phyloP scores from a whole-genome alignment of 2,797 vertebrate species.

The Neoniphon sammara region DNA sequence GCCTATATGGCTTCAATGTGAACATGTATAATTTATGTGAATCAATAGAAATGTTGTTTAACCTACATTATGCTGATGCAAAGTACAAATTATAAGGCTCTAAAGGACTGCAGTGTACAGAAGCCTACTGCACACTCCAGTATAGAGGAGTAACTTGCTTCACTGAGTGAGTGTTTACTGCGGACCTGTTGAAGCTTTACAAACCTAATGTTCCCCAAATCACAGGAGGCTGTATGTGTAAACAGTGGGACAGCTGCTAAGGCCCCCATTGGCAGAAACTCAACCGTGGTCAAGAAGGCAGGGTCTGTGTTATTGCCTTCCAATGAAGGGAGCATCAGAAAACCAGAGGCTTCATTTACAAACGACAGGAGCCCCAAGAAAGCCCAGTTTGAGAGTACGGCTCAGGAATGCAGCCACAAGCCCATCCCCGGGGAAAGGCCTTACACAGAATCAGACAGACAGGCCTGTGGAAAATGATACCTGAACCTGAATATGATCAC shows the following conservation, averaged over 20 bases:
- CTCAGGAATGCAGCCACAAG: constrained; percentile 72
- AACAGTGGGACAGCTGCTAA: constrained; percentile 80
- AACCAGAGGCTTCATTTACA: constrained; percentile 64
- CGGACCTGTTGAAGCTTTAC: constrained; percentile 75
- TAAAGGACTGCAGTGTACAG: constrained; percentile 54
- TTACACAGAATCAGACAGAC: constrained; percentile 59
- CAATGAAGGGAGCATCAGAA: constrained; percentile 81
- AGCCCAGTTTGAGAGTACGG: constrained; percentile 75
- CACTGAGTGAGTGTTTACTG: constrained; percentile 70
- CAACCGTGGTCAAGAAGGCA: constrained; percentile 76
- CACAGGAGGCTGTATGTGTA: constrained; percentile 76
- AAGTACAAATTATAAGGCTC: constrained; percentile 65
- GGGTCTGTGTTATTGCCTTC: constrained; percentile 75
- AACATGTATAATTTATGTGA: neutral
- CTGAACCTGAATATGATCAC: constrained; percentile 45
- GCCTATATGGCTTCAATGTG: neutral
- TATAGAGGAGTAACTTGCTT: constrained; percentile 54
- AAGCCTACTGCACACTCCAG: constrained; percentile 9
- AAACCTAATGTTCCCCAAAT: constrained; percentile 76
- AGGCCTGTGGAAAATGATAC: constrained; percentile 57
- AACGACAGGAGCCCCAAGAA: constrained; percentile 75
- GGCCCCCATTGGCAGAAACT: constrained; percentile 71
- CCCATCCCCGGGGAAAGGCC: constrained; percentile 68
- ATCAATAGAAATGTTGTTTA: neutral
- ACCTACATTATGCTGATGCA: neutral